Conservation (phyloP, 1,140 invertebrate species). For the Camponotus floridanus region DNA sequence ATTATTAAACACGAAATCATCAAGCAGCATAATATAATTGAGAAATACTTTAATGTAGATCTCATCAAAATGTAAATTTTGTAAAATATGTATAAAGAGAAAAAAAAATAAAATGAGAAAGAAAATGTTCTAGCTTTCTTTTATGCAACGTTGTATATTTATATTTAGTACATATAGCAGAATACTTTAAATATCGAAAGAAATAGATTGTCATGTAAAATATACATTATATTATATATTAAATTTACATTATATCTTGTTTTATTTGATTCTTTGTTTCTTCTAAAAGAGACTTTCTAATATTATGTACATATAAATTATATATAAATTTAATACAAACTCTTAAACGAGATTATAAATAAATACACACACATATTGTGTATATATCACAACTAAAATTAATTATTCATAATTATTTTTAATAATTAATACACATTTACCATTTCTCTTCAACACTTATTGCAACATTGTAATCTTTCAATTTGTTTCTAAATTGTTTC, state of each 20-base stretch:
- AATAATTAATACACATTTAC: background rate
- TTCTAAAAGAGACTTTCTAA: too few species aligned
- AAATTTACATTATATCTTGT: too few species aligned
- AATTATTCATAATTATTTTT: background rate
- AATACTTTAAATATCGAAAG: too few species aligned
- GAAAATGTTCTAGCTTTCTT: background rate
- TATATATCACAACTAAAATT: background rate
- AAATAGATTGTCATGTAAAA: too few species aligned
- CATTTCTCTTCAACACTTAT: background rate
- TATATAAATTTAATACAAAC: too few species aligned
- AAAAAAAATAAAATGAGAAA: constrained; percentile 61
- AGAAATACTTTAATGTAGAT: constrained; percentile 63
- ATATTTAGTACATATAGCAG: background rate
- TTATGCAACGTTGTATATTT: background rate
- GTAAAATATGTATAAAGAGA: constrained; percentile 64
- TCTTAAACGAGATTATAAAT: background rate
- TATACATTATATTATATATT: too few species aligned
- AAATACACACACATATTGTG: background rate
- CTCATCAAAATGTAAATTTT: constrained; percentile 69
- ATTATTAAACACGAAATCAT: constrained; percentile 28
- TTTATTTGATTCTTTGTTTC: too few species aligned
- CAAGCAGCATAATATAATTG: constrained; percentile 1
- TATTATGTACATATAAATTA: too few species aligned
- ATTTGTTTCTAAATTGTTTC: background rate
- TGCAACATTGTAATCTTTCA: background rate